Base-by-base conservation (phyloP, 1,140 invertebrate species). In the Brachionus koreanus region DNA sequence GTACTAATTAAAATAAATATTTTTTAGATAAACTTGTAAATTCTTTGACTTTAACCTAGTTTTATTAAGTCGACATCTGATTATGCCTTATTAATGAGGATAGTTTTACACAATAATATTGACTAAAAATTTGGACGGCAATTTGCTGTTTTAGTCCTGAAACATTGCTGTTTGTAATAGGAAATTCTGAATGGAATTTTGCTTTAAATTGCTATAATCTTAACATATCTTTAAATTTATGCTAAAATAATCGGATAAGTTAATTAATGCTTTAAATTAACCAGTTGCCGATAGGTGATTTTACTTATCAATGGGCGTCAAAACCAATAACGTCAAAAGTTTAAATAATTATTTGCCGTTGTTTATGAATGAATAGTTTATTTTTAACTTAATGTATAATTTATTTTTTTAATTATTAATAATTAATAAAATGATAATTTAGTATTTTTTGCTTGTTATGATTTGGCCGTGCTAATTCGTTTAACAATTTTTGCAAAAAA, bases 371-470 rank as follows among this genome's bases (percentile, higher is more conserved):
- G 19, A 23, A 57, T 19, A 7, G 7, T n/a, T 52, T 2, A 4
- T 9, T 57, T 57, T 25, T 7, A 7, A 57, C 16, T 19, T 23
- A 19, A 19, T 19, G 49, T 57, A 57, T 57, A 57, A 57, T 57
- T 57, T 57, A 57, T 57, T 52, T 57, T 52, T 57, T 57, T 57
- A 57, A 57, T 49, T 49, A 57, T 57, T 57, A 57, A 57, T 57
- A 23, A 57, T 57, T 57, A 57, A 57, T 23, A 57, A 57, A 57
- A 57, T 57, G 49, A 57, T 57, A 57, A 57, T 57, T 57, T 52
- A 19, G 49, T 52, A 3, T 52, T 57, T 57, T n/a, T 57, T 57
- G 49, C 49, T 57, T 57, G n/a, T 23, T 57, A 25, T 57, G 49
- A 57, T 57, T 57, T 57, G 16, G 49, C 19, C 49, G 49, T 57